Percentiles rank a stretch among this genome's conserved stretches.
These are phyloP conservation scores for Crenichthys baileyi DNA, from an alignment of 2,797 vertebrate genomes.

Conservation along the genomic window DNA sequence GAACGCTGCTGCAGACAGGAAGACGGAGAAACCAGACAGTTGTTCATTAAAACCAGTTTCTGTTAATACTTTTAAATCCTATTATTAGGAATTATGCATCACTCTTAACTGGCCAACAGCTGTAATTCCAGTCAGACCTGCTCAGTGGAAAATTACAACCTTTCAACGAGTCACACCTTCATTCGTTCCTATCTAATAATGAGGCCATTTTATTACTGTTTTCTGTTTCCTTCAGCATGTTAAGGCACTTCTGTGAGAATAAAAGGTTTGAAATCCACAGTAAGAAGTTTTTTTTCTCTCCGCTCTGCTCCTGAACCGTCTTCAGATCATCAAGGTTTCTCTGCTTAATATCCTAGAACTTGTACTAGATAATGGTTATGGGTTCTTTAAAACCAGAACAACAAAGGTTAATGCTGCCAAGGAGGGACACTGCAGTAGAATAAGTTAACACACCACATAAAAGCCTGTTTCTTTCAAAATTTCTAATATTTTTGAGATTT, in stretches of 20 bases:
- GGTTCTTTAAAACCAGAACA: background rate
- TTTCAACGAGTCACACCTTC: background rate
- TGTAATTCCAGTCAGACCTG: conserved; percentile 9
- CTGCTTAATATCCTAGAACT: background rate
- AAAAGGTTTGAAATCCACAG: background rate
- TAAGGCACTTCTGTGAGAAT: background rate
- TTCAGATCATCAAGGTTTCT: background rate
- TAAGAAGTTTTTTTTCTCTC: background rate
- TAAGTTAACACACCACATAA: background rate
- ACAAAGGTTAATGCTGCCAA: background rate
- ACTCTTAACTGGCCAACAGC: background rate
- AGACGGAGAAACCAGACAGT: background rate
- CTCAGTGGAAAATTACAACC: background rate
- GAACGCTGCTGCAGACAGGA: conserved; percentile 1
- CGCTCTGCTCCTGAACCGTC: background rate
- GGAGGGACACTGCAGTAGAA: background rate
- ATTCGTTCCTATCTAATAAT: background rate
- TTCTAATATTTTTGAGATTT: background rate
- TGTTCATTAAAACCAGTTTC: background rate
- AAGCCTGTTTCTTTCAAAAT: background rate
- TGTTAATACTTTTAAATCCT: background rate
- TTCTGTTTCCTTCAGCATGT: background rate
- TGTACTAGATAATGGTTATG: too few species aligned
- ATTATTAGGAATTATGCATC: background rate
- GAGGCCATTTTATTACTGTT: background rate